These are phyloP conservation scores for Columbina picui DNA, from an alignment of 2,113 vertebrate species.

Conservation along the genomic window DNA sequence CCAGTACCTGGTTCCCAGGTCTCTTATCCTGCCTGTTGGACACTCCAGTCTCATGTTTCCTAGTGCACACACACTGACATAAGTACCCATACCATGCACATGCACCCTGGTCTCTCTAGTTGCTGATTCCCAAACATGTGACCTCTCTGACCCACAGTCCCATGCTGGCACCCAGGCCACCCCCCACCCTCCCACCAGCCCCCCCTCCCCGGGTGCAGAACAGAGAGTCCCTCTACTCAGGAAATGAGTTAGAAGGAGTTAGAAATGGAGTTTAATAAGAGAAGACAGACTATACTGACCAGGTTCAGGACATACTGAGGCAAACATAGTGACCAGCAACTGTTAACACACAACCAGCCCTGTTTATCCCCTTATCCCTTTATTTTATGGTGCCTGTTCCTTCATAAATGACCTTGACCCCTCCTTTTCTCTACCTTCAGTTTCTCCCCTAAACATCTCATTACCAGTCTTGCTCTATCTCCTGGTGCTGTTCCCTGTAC, in stretches of 20 bases:
- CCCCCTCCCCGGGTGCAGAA: fast-evolving
- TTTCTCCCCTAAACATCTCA: not conserved
- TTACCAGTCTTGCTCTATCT: not conserved
- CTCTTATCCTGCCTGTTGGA: not conserved
- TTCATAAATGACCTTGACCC: not conserved
- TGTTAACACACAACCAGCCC: not conserved
- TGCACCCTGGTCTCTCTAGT: fast-evolving
- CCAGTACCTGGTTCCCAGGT: too few species aligned
- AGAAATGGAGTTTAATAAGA: not conserved
- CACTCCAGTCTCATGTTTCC: not conserved
- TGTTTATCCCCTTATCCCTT: not conserved
- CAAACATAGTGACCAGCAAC: not conserved
- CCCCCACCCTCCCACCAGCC: too few species aligned
- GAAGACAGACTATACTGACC: not conserved
- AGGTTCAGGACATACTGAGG: not conserved
- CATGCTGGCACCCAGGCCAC: too few species aligned
- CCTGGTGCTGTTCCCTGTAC: not conserved
- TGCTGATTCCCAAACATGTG: not conserved
- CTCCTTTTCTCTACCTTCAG: not conserved
- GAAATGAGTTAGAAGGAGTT: not conserved
- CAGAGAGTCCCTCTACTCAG: not conserved
- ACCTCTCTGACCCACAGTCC: not conserved
- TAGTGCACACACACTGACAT: not conserved
- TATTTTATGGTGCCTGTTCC: not conserved
- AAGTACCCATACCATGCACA: not conserved